Evolutionary conservation across 2,113 vertebrate species (phyloP).

Genomic region (Rhodinocichla rosea): DNA sequence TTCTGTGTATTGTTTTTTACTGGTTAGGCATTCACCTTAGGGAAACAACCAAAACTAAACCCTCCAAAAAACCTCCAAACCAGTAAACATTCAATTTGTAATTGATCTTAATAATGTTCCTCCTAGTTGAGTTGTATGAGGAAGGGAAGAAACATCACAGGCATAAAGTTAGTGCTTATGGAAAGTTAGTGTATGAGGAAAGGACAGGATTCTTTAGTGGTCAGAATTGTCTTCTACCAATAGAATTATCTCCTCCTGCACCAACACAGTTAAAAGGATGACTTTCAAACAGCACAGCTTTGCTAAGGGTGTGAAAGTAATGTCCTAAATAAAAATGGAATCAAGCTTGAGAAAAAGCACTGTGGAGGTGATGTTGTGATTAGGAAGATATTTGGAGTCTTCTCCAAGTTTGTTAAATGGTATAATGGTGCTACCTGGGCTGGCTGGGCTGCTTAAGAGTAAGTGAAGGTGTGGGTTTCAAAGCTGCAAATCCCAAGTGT

Average conservation of each 20-base stretch:
- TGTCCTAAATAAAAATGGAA: background rate
- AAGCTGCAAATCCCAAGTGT: background rate
- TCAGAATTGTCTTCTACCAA: background rate
- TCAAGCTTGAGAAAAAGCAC: background rate
- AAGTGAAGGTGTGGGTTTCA: background rate
- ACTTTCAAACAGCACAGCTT: background rate
- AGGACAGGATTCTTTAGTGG: background rate
- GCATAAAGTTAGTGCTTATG: background rate
- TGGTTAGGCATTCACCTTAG: background rate
- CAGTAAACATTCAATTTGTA: background rate
- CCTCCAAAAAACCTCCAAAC: accelerated
- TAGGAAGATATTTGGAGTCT: background rate
- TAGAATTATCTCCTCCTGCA: background rate
- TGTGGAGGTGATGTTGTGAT: background rate
- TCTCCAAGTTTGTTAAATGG: background rate
- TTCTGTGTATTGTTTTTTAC: background rate
- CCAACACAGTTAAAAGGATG: background rate
- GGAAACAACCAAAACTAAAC: background rate
- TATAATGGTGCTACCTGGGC: background rate
- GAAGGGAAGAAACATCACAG: background rate
- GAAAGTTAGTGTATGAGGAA: background rate
- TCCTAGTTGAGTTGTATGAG: background rate
- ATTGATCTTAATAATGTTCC: background rate
- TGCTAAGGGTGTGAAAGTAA: background rate
- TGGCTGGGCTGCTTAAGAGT: background rate